These are phyloP conservation scores for Seira musarum DNA, from an alignment of 2,888 invertebrate genomes.

Conservation along the genomic window DNA sequence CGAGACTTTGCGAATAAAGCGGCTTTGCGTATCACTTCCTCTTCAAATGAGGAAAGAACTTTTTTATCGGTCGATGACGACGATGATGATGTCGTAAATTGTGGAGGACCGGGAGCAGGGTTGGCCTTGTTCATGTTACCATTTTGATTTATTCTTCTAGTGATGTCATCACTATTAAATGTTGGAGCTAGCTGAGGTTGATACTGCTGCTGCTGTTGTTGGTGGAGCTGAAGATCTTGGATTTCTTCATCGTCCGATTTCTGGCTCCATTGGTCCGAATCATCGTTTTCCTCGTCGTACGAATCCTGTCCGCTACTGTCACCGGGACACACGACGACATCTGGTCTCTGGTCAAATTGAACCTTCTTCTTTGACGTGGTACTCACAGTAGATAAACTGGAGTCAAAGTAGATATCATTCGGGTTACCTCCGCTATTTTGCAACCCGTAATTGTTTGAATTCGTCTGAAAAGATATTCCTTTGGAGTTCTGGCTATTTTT, in stretches of 20 bases:
- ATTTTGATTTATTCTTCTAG: neutral
- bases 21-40: constrained; percentile 63
- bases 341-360: constrained; percentile 63
- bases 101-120: neutral
- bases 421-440: too few species aligned
- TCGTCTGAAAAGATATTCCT: neutral
- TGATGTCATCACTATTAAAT: constrained; percentile 20
- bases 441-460: too few species aligned
- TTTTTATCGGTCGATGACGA: constrained; percentile 11
- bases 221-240: neutral
- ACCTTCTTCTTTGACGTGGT: constrained; percentile 65
- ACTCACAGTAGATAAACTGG: constrained; percentile 44
- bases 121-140: constrained; percentile 6
- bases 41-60: constrained; percentile 51
- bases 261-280: constrained; percentile 53
- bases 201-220: constrained; percentile 13
- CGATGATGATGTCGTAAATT: too few species aligned
- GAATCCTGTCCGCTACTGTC: constrained; percentile 36
- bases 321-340: constrained; percentile 61
- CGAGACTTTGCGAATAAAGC: constrained; percentile 54
- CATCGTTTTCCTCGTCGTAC: constrained; percentile 50
- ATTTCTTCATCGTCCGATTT: constrained; percentile 48
- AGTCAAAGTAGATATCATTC: constrained; percentile 61
- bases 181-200: constrained; percentile 1
- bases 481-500: neutral